These are phyloP conservation scores for Allygus modestus DNA, from an alignment of 2,888 invertebrate species.

Conservation along the genomic window DNA sequence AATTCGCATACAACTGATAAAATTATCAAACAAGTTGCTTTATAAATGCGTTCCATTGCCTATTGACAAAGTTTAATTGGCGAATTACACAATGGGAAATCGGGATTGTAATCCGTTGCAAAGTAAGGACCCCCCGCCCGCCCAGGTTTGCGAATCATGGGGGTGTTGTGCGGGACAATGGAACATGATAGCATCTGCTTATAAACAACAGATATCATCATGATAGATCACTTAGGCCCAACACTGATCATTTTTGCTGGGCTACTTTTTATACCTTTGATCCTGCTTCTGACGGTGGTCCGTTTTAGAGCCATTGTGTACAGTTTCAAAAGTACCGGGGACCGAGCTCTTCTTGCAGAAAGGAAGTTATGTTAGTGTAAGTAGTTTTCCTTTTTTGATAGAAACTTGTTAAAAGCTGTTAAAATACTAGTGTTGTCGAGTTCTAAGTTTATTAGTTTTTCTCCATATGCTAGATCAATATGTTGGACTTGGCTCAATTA, in stretches of 20 bases:
- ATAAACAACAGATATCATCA: not conserved
- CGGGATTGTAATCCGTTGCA: not conserved
- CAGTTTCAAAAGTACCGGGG: no score
- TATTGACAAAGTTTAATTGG: constrained; percentile 15
- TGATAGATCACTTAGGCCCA: not conserved
- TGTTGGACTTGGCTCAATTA: no score
- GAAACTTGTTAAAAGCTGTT: no score
- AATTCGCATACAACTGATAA: no score
- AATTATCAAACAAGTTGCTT: not conserved
- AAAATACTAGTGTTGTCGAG: no score
- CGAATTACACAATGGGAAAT: constrained; percentile 1
- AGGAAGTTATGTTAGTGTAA: no score
- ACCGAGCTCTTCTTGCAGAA: no score
- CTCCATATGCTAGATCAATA: no score
- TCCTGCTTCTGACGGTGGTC: no score
- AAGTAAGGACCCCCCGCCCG: not conserved
- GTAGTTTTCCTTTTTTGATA: no score
- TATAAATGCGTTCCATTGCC: not conserved
- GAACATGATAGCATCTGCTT: not conserved
- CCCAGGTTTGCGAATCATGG: not conserved
- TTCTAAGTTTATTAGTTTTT: no score
- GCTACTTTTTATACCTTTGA: constrained; percentile 7
- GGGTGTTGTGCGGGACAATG: not conserved
- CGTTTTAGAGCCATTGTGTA: no score
- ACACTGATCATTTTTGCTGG: not conserved